phyloP scores from a whole-genome alignment of 2,113 vertebrate genomes.

The Pyrgilauda ruficollis region DNA sequence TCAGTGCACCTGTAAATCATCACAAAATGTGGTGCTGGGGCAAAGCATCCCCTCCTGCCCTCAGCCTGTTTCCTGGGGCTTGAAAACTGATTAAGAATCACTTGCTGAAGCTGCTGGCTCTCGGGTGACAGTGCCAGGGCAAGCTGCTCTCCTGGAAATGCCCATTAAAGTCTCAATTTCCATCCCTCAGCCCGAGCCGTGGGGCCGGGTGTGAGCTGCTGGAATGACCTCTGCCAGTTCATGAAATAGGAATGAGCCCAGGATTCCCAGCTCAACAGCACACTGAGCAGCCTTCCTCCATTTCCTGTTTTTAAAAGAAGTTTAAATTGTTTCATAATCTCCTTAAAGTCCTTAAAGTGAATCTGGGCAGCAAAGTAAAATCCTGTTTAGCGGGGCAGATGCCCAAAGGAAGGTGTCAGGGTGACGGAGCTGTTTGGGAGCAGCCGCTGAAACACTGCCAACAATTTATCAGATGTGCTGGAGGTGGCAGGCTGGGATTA shows the following conservation, averaged over 20 bases:
- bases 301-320: neutral
- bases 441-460: neutral
- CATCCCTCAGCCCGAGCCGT: fast-evolving
- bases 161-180: constrained; percentile 4
- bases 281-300: neutral
- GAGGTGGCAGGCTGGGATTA: neutral
- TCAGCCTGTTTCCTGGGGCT: neutral
- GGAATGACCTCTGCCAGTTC: constrained; percentile 22
- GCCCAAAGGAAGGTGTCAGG: neutral
- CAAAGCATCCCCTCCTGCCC: neutral
- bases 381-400: neutral
- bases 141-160: neutral
- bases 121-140: neutral
- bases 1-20: neutral
- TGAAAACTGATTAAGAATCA: neutral
- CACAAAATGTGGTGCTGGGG: fast-evolving
- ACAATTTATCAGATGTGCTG: neutral
- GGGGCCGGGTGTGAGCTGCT: neutral
- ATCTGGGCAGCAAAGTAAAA: neutral
- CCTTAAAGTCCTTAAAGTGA: neutral
- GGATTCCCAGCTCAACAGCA: neutral
- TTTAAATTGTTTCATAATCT: neutral
- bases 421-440: neutral
- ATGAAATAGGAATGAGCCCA: constrained; percentile 12
- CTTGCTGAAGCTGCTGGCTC: neutral